Conservation (phyloP, 2,797 vertebrate genomes). For the Peromyscus eremicus region DNA sequence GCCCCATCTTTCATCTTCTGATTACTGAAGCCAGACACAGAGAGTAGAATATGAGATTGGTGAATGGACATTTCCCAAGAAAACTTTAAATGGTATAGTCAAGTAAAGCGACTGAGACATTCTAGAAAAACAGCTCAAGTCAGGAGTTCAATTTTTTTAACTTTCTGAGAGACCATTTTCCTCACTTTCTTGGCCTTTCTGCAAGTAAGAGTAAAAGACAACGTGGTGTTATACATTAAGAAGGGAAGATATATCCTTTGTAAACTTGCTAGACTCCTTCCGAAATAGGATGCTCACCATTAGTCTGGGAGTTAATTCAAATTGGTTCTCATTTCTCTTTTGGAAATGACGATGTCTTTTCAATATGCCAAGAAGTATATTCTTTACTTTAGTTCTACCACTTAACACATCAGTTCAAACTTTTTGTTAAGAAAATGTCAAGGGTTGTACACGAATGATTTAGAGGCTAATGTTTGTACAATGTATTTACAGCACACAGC, state of each 20-base stretch:
- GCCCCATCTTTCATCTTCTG: background rate
- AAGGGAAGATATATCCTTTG: background rate
- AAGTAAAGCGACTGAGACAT: background rate
- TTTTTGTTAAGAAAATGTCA: background rate
- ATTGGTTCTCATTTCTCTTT: background rate
- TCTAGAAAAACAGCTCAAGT: background rate
- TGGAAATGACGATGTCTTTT: constrained; percentile 26
- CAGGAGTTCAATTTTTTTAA: background rate
- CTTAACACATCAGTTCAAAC: background rate
- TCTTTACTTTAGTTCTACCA: background rate
- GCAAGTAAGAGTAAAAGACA: background rate
- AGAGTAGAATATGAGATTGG: background rate
- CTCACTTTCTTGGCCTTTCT: background rate
- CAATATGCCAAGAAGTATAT: background rate
- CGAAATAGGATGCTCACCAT: background rate
- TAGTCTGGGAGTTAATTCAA: background rate
- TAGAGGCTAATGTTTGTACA: background rate
- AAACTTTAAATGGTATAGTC: background rate
- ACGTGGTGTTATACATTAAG: background rate
- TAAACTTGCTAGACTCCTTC: background rate
- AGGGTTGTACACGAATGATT: background rate
- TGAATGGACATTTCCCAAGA: background rate
- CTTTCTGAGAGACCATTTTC: background rate
- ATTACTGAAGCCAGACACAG: background rate
- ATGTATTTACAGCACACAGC: background rate